Evolutionary conservation across 2,797 vertebrate species (phyloP), one percentile per base, ranked within the genome.

Genomic region (Netta rufina): DNA sequence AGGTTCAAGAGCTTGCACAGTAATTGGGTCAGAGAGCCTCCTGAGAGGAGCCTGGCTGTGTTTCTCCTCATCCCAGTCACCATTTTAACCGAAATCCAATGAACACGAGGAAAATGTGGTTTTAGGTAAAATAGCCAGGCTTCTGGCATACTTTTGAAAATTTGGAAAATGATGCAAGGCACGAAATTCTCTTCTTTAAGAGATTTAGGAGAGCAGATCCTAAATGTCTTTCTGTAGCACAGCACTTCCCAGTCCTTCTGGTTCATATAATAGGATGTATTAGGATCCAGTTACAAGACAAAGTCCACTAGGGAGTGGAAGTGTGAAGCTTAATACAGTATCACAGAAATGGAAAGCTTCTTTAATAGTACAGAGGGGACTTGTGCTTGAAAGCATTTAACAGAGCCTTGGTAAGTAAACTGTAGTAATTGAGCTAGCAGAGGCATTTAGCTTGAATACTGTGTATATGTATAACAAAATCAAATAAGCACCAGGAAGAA

Each of bases 261-360:
- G 72, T 89, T 92, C 70, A 30, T 67, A 28, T 80, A 84, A 77
- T n/a, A 90, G 61, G 66, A 83, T 79, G 27, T 85, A 89, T 94
- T 94, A 93, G 16, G 64, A 96, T 97, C 82, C 83, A 77, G 89
- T 96, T 97, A 85, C 84, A 93, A 96, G 82, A 80, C 65, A 65
- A 87, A 95, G 84, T 93, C 85, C 92, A 83, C 82, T 45, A 86
- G 87, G 93, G 93, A 95, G 61, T 92, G 91, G 78, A 89, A 94
- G 82, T 90, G 75, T 94, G 95, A 96, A 96, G 95, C 87, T 93
- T 95, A 96, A 95, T 89, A 95, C 91, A 94, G 74, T 92, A 96
- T 93, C 90, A 90, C 24, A 96, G 92, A 95, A 94, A 94, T 82
- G 74, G 96, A 94, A 97, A 96, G 77, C 56, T 91, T 90, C 84